These are phyloP conservation scores for Cataglyphis hispanica DNA, from an alignment of 1,140 invertebrate species.

Conservation along the genomic window DNA sequence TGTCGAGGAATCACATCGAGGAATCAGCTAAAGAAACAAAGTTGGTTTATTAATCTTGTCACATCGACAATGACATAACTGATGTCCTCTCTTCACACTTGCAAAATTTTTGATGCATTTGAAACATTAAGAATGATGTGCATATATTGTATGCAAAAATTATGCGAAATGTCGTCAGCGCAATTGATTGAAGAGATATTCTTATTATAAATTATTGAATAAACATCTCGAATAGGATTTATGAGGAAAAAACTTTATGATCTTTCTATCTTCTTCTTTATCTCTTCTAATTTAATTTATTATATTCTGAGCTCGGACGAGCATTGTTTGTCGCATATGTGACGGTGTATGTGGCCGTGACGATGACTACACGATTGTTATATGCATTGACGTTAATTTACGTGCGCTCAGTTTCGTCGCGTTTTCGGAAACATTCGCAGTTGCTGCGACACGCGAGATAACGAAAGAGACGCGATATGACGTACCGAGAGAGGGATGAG, in stretches of 20 bases:
- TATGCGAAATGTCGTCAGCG: not conserved
- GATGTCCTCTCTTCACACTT: not conserved
- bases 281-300: not conserved
- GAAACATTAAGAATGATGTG: not conserved
- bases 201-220: not conserved
- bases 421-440: conserved; percentile 39
- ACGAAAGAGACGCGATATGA: conserved; percentile 47
- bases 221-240: not conserved
- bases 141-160: not conserved
- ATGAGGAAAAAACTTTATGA: not conserved
- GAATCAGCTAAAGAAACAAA: not conserved
- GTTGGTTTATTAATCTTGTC: conserved; percentile 22
- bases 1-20: not conserved
- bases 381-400: conserved; percentile 50
- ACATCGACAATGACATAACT: not conserved
- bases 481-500: conserved; percentile 40
- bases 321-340: not conserved
- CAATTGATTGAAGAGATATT: not conserved
- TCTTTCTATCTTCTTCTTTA: not conserved
- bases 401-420: not conserved
- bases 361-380: conserved; percentile 22
- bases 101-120: conserved; percentile 18
- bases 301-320: not conserved
- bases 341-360: not conserved
- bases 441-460: conserved; percentile 52